Evolutionary conservation across 2,797 vertebrate species (phyloP).

Genomic region (Acridotheres tristis): DNA sequence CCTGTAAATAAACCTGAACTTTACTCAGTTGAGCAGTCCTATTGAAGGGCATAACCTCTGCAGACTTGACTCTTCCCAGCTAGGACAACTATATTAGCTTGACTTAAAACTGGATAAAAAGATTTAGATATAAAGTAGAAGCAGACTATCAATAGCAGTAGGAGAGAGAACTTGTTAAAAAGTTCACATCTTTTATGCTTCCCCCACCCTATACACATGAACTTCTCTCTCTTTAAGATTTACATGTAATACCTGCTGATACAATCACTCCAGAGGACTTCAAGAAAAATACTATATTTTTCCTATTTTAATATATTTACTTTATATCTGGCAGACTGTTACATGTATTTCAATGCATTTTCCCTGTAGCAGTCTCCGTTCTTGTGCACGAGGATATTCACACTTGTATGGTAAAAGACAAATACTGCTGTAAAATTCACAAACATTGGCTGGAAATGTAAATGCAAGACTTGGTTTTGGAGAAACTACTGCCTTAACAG

Average conservation of each 20-base stretch:
- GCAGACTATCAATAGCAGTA: not conserved
- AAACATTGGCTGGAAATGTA: not conserved
- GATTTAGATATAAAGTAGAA: not conserved
- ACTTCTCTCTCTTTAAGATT: not conserved
- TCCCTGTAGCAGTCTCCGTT: not conserved
- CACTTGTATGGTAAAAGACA: not conserved
- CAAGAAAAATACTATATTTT: not conserved
- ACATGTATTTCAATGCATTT: not conserved
- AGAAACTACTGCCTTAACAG: not conserved
- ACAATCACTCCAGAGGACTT: not conserved
- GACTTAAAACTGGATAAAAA: not conserved
- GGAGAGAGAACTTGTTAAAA: not conserved
- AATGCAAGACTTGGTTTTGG: not conserved
- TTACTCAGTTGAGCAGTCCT: not conserved
- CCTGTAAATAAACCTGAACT: not conserved
- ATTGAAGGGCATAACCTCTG: not conserved
- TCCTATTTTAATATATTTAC: not conserved
- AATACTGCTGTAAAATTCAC: not conserved
- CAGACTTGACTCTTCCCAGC: not conserved
- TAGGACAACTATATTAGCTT: not conserved
- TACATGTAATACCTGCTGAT: not conserved
- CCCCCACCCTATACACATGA: not conserved
- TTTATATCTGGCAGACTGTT: not conserved
- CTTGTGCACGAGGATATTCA: not conserved
- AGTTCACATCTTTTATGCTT: not conserved